Conservation (phyloP, 1,140 invertebrate species). For the Zeugodacus cucurbitae region DNA sequence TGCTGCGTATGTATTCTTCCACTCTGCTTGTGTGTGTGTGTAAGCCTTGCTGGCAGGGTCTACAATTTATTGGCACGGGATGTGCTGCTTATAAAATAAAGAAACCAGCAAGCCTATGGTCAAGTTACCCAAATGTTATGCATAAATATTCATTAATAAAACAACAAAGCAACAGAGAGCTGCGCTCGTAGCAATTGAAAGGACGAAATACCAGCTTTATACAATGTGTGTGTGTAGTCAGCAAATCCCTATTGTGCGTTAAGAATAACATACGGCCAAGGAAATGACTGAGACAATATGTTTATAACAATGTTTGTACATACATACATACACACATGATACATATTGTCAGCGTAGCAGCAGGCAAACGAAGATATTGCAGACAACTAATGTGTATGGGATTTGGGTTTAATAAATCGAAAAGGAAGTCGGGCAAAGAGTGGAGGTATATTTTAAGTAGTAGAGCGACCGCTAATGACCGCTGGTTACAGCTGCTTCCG, state of each 20-base stretch:
- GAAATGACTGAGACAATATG: background rate
- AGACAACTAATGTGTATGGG: background rate
- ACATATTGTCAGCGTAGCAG: background rate
- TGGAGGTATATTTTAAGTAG: background rate
- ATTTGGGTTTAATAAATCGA: background rate
- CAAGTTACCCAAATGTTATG: conserved; percentile 13
- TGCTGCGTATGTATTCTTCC: background rate
- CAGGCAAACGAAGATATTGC: background rate
- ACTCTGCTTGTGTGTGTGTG: background rate
- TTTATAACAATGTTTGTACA: background rate
- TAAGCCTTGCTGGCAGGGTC: background rate
- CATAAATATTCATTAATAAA: conserved; percentile 42
- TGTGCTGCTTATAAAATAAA: background rate
- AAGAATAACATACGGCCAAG: background rate
- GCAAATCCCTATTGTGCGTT: background rate
- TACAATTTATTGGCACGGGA: background rate
- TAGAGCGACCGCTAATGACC: conserved; percentile 8
- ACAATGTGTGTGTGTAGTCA: background rate
- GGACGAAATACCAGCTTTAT: background rate
- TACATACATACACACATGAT: background rate
- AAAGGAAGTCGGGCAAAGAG: background rate
- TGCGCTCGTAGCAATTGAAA: background rate
- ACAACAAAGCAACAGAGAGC: background rate
- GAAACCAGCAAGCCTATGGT: background rate
- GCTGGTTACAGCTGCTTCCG: conserved; percentile 29